Evolutionary conservation across 2,888 invertebrate species (phyloP), one percentile per base, ranked within the genome.

Genomic region (Geophilus truncorum): DNA sequence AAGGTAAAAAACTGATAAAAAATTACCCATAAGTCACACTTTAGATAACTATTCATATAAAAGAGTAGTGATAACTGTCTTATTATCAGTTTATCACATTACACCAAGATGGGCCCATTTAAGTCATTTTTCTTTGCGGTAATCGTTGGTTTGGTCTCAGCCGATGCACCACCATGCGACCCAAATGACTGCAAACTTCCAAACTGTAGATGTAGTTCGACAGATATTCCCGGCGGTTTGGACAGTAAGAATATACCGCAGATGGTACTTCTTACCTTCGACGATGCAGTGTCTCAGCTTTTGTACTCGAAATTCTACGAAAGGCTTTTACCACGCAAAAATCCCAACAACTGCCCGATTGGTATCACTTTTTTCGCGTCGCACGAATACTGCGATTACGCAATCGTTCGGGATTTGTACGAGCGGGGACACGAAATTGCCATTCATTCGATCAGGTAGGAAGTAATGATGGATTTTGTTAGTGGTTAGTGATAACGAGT

Each of bases 121-220:
- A 40, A n/a, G 12, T 40, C n/a, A 12, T n/a, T 40, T n/a, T n/a
- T n/a, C n/a, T n/a, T n/a, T n/a, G n/a, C n/a, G n/a, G n/a, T n/a
- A n/a, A n/a, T n/a, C n/a, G n/a, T 40, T 21, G 57, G 57, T 10
- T 7, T 62, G 0, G 57, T 21, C 10, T 6, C 57, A 18, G 57
- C 21, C 1, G 0, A 1, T 4, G 57, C 57, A 18, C 21, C 23
- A 0, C 5, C 0, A 21, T 78, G 78, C 78, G 78, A 78, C 1
- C 34, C 25, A 6, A 21, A n/a, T 10, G 1, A 84, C 4, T 91
- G 91, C 83, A 84, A 86, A 51, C 85, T 89, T 0, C 91, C 91
- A 0, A 84, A 88, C 76, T 91, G 91, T 85, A 87, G 89, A 81
- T 91, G 91, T 83, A 88, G 90, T 0, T 85, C 86, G 0, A 87